Base-by-base conservation (phyloP, 2,888 invertebrate genomes). In the Bruchidius siliquastri region DNA sequence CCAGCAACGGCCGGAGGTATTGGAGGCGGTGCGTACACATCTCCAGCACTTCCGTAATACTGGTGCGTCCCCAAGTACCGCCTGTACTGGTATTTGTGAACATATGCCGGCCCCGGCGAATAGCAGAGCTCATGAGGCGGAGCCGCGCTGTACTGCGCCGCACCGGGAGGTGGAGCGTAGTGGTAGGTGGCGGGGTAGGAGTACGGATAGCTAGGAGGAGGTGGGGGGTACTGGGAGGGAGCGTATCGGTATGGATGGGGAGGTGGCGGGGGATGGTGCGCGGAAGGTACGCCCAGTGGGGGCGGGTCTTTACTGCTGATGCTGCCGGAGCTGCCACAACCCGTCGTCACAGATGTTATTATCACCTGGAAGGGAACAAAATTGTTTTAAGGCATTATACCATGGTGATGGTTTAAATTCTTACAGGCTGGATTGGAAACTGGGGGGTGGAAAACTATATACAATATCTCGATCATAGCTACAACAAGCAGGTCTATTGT, bases 221-320 rank as follows among this genome's bases (percentile, higher is more conserved):
- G 77, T 84, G 80, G 85, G 83, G 77, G 87, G 84, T 76, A 88
- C 83, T 80, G 88, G 86, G 88, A 74, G 72, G 80, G 88, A 86
- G 88, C 73, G 72, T 81, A 83, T 30, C 87, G 87, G 76, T 86
- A 87, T 77, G 87, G 87, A 85, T 82, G 82, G 88, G 76, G 85
- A 87, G 84, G 86, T 88, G 84, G 87, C 88, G 83, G 1, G 74
- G 74, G 67, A 18, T 13, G 67, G 20, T 21, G 71, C 22, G 10
- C 87, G 85, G 82, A 82, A 86, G 88, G 75, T 85, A 87, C 83
- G 86, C 88, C 84, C 88, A 88, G 83, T 88, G 88, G 83, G 26
- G 22, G 73, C 30, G 77, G 75, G 67, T 69, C 68, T n/a, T 89
- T 83, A 87, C 88, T 78, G 87, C 74, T 76, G 22, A 82, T 76